Evolutionary conservation across 2,888 invertebrate species (phyloP).

Genomic region (Protophormia terraenovae): DNA sequence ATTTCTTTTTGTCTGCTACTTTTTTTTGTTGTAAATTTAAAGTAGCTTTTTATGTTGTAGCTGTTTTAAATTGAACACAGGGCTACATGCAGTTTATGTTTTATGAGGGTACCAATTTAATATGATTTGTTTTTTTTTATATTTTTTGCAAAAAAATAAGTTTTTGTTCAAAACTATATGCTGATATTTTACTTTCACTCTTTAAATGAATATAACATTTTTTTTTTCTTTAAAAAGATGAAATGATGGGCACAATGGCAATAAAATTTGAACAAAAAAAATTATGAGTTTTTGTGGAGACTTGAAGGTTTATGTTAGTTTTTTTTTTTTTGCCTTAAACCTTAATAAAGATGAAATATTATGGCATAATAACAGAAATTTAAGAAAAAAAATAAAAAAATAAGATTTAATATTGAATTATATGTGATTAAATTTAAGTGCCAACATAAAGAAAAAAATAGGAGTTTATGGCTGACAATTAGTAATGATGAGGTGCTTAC

Average conservation of each 20-base stretch:
- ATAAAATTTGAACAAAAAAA: conserved; percentile 26
- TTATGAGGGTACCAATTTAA: conserved; percentile 63
- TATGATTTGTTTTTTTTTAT: conserved; percentile 21
- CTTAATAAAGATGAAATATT: conserved; percentile 59
- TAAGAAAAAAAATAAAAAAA: background rate
- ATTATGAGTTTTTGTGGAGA: background rate
- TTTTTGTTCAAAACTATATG: conserved; percentile 21
- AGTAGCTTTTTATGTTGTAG: conserved; percentile 36
- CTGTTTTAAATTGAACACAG: background rate
- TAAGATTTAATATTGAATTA: background rate
- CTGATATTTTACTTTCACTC: conserved; percentile 55
- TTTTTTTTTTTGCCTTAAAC: background rate
- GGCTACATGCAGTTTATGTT: conserved; percentile 56
- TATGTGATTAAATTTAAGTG: conserved; percentile 2
- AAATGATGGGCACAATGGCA: conserved; percentile 42
- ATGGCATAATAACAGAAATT: conserved; percentile 60
- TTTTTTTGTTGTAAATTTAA: background rate
- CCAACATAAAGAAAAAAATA: background rate
- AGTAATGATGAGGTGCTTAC: conserved; percentile 14
- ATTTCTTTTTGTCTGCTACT: background rate
- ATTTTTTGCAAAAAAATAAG: conserved; percentile 19
- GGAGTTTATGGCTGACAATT: conserved; percentile 24
- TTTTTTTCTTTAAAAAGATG: background rate
- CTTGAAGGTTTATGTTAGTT: background rate
- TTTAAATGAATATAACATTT: background rate